Evolutionary conservation across 2,113 vertebrate species (phyloP).

Genomic region (Struthidea cinerea): DNA sequence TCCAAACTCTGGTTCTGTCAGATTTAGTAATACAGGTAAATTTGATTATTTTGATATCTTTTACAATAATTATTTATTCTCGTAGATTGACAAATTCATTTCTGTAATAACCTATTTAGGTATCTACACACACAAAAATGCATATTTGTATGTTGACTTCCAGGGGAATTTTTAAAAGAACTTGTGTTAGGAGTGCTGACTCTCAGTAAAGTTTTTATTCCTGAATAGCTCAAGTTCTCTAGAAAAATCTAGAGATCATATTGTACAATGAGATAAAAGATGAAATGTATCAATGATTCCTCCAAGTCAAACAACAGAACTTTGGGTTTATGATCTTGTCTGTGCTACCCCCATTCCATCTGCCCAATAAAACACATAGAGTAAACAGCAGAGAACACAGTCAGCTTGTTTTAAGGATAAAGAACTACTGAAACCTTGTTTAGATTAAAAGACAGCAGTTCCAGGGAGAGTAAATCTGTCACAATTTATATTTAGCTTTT

Average conservation of each 20-base stretch:
- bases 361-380: constrained; percentile 30
- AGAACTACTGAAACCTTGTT: constrained; percentile 20
- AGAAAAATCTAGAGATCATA: constrained; percentile 3
- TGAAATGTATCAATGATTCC: constrained; percentile 29
- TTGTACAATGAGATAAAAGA: not conserved
- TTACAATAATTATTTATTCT: not conserved
- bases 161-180: not conserved
- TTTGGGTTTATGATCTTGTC: constrained; percentile 6
- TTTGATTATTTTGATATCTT: not conserved
- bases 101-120: not conserved
- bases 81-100: not conserved
- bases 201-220: not conserved
- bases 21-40: not conserved
- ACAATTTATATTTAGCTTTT: constrained; percentile 25
- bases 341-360: constrained; percentile 50
- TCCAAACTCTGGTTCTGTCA: not conserved
- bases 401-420: constrained; percentile 27
- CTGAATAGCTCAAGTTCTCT: not conserved
- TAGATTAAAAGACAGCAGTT: constrained; percentile 26
- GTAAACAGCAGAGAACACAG: constrained; percentile 27
- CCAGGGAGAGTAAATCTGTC: constrained; percentile 23
- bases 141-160: not conserved
- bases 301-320: constrained; percentile 29
- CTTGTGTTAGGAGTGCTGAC: not conserved
- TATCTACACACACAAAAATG: not conserved